Percentiles rank a stretch among this genome's conserved stretches.
Evolutionary conservation across 2,113 vertebrate genomes (phyloP).

Genomic region (Beaufortia kweichowensis): DNA sequence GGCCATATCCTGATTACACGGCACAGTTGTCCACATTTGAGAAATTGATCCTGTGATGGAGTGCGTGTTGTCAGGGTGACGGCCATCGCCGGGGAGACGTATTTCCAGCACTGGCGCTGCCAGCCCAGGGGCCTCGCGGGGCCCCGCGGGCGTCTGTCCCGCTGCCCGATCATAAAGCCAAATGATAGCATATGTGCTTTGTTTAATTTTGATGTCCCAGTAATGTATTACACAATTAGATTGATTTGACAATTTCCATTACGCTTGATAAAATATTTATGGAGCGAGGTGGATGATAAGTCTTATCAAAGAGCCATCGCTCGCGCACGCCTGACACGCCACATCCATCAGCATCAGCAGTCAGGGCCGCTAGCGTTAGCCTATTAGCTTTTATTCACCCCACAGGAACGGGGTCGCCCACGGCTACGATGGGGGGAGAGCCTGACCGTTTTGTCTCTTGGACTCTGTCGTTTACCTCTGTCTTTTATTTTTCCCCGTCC

Average conservation of each 20-base stretch:
- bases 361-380: slow-evolving; percentile 89
- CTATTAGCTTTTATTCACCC: slow-evolving; percentile 97
- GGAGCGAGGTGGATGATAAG: slow-evolving; percentile 97
- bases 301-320: slow-evolving; percentile 97
- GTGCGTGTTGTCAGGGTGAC: slow-evolving; percentile 85
- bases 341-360: slow-evolving; percentile 96
- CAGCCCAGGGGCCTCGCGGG: slow-evolving; percentile 81
- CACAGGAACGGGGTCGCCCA: slow-evolving; percentile 49
- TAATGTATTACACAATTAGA: slow-evolving; percentile 99
- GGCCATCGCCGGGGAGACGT: slow-evolving; percentile 86
- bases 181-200: slow-evolving; percentile 99
- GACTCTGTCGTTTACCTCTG: background rate
- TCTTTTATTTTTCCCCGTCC: slow-evolving; percentile 28
- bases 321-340: slow-evolving; percentile 92
- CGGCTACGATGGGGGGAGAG: slow-evolving; percentile 21
- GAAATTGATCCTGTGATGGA: slow-evolving; percentile 99
- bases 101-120: slow-evolving; percentile 93
- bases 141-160: slow-evolving; percentile 89
- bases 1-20: slow-evolving; percentile 97
- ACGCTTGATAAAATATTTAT: slow-evolving; percentile 99
- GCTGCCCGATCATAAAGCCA: slow-evolving; percentile 93
- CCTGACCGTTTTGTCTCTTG: background rate
- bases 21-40: slow-evolving; percentile 99
- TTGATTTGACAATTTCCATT: slow-evolving; percentile 99
- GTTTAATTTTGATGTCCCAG: slow-evolving; percentile 99